A percentile compares a stretch with the other conserved stretches of the same genome.
These are phyloP conservation scores for Diorhabda elongata DNA, from an alignment of 1,140 invertebrate genomes.

Conservation along the genomic window DNA sequence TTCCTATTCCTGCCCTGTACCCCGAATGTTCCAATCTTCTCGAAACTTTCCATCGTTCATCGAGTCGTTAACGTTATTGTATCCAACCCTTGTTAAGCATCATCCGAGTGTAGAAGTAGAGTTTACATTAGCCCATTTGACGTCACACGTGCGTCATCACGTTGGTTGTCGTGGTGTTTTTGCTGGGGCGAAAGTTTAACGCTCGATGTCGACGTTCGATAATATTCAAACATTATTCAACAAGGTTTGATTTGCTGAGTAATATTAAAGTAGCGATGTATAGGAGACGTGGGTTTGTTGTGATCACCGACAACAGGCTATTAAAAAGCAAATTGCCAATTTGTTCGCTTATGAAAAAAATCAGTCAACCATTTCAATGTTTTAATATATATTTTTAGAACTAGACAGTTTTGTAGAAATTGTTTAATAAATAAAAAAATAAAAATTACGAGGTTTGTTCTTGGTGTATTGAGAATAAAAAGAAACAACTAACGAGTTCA, in stretches of 20 bases:
- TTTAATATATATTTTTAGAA: too few relatives aligned
- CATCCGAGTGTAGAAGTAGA: background rate
- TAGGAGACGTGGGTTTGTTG: too few relatives aligned
- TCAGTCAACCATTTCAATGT: too few relatives aligned
- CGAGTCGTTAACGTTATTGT: background rate
- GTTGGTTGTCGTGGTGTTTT: background rate
- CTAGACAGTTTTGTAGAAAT: too few relatives aligned
- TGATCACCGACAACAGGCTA: too few relatives aligned
- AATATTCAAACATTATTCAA: background rate
- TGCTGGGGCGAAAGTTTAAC: background rate
- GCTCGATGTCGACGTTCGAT: background rate
- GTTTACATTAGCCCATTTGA: background rate
- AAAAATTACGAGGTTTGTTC: too few relatives aligned
- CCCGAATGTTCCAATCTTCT: constrained; percentile 2
- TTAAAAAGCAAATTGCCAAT: too few relatives aligned
- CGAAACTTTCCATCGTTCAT: background rate
- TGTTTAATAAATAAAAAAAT: too few relatives aligned
- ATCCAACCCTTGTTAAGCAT: background rate
- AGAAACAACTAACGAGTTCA: too few relatives aligned
- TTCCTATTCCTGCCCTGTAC: background rate
- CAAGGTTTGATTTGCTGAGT: background rate
- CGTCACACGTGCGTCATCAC: background rate
- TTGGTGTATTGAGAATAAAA: too few relatives aligned
- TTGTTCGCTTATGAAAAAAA: too few relatives aligned
- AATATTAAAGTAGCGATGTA: too few relatives aligned